These are phyloP conservation scores for Hydrolagus affinis DNA, from an alignment of 2,113 vertebrate genomes.

Conservation along the genomic window DNA sequence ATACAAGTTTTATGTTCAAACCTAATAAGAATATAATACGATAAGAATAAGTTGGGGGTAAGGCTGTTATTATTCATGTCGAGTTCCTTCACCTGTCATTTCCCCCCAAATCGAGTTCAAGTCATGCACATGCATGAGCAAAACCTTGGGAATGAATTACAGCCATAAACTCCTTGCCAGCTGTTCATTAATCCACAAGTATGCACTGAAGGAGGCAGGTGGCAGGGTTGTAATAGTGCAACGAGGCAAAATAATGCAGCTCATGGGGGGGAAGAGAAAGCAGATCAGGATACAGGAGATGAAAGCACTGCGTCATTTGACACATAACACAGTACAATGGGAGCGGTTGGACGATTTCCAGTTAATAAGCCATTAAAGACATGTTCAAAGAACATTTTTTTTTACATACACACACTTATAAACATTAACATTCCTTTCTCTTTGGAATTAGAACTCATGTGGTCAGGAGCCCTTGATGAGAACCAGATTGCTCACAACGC, in stretches of 20 bases:
- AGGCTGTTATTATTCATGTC: background rate
- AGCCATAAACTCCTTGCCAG: background rate
- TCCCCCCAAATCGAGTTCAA: background rate
- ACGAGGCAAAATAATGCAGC: background rate
- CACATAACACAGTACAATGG: background rate
- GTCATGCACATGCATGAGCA: background rate
- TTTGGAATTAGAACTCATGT: too few species aligned
- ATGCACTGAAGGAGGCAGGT: background rate
- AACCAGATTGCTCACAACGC: too few species aligned
- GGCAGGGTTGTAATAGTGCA: background rate
- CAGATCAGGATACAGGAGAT: background rate
- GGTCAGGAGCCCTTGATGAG: too few species aligned
- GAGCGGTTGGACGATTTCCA: background rate
- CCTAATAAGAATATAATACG: background rate
- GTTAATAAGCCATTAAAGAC: background rate
- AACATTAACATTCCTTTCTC: background rate
- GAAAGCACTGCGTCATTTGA: background rate
- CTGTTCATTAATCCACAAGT: background rate
- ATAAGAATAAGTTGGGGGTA: background rate
- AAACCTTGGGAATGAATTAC: background rate
- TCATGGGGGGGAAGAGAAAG: background rate
- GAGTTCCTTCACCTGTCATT: background rate
- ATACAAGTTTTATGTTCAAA: background rate
- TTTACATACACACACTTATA: background rate
- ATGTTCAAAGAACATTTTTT: background rate